Evolutionary conservation across 2,113 vertebrate genomes (phyloP).

Genomic region (Mesoclemmys tuberculata): DNA sequence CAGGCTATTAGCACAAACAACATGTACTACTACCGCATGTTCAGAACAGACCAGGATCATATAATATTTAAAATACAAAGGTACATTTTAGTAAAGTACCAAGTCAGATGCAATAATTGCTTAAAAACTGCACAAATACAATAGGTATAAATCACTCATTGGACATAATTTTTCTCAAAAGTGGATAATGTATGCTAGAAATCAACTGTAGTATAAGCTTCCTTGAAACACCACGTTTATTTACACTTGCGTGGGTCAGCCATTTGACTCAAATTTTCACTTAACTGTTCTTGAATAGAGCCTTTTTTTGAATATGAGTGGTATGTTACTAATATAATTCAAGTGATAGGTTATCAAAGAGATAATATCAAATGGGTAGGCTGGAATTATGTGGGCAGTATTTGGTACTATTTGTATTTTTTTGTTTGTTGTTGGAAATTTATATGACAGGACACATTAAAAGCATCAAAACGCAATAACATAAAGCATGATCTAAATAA

Average conservation of each 20-base stretch:
- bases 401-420: background rate
- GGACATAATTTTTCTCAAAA: background rate
- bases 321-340: background rate
- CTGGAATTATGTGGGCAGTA: background rate
- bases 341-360: background rate
- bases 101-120: background rate
- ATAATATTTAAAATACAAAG: background rate
- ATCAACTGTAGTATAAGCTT: background rate
- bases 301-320: background rate
- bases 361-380: background rate
- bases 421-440: background rate
- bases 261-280: background rate
- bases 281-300: background rate
- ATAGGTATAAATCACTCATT: background rate
- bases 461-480: background rate
- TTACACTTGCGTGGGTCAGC: background rate
- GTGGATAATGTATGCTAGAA: background rate
- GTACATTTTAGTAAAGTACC: background rate
- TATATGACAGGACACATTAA: background rate
- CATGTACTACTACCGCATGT: background rate
- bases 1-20: background rate
- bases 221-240: background rate
- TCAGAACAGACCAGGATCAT: background rate
- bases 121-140: background rate
- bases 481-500: background rate